These are phyloP conservation scores for Chloropsis hardwickii DNA, from an alignment of 2,113 vertebrate species.

Conservation along the genomic window DNA sequence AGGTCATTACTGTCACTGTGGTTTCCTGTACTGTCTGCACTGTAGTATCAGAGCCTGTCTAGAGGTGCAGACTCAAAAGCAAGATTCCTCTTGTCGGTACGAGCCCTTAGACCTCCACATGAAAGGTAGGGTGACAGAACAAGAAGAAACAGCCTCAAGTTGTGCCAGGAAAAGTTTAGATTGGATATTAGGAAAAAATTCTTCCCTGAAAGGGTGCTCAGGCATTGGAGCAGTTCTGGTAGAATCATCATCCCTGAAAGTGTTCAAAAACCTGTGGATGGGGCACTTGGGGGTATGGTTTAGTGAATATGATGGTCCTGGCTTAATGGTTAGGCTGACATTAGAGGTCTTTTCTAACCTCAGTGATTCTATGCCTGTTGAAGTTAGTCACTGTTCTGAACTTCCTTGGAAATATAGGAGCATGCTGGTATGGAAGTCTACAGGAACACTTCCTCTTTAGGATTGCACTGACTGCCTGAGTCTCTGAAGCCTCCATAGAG, in stretches of 20 bases:
- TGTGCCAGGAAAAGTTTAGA: not conserved
- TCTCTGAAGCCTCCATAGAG: not conserved
- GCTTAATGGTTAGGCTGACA: not conserved
- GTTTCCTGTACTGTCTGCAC: not conserved
- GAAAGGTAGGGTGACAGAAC: not conserved
- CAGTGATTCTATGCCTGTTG: not conserved
- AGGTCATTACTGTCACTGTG: not conserved
- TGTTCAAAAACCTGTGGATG: not conserved
- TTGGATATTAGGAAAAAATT: not conserved
- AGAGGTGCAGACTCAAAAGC: not conserved
- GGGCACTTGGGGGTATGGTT: not conserved
- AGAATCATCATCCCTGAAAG: not conserved
- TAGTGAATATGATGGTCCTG: not conserved
- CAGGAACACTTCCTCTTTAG: not conserved
- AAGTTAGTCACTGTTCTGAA: not conserved
- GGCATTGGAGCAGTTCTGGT: not conserved
- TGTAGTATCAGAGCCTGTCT: not conserved
- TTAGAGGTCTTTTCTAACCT: not conserved
- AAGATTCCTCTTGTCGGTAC: not conserved
- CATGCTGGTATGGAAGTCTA: not conserved
- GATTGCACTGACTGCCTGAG: not conserved
- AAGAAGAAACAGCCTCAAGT: not conserved
- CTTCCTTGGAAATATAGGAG: not conserved
- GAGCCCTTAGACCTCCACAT: not conserved
- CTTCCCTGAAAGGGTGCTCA: not conserved